Percentiles rank a stretch among this genome's conserved stretches.
phyloP scores from a whole-genome alignment of 2,797 vertebrate genomes.

The Clangula hyemalis region DNA sequence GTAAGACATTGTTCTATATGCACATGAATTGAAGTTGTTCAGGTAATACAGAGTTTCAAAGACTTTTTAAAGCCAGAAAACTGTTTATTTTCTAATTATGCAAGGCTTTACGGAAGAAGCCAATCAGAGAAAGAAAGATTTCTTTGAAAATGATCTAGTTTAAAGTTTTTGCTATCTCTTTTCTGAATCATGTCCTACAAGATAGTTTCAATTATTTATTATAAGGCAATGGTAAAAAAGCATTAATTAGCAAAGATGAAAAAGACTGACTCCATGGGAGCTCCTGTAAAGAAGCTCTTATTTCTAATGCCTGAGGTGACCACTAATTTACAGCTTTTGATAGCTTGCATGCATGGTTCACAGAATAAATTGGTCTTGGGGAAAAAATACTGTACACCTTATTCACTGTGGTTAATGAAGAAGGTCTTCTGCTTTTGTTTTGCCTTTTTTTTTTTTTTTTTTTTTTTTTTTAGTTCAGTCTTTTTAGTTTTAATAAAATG shows the following conservation, averaged over 20 bases:
- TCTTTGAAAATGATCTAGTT: conserved; percentile 62
- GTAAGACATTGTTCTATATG: not conserved
- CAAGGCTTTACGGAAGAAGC: conserved; percentile 5
- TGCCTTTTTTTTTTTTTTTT: not conserved
- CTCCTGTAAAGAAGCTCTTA: conserved; percentile 58
- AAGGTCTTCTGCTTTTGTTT: conserved; percentile 13
- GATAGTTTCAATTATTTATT: conserved; percentile 76
- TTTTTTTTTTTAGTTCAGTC: not conserved
- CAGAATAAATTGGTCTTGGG: conserved; percentile 47
- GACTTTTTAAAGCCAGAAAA: conserved; percentile 2
- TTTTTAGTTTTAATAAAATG: not conserved
- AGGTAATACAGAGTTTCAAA: conserved; percentile 12
- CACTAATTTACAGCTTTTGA: conserved; percentile 74
- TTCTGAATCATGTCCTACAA: conserved; percentile 67
- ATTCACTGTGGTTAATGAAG: conserved; percentile 31
- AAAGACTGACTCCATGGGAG: conserved; percentile 67
- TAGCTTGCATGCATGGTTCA: conserved; percentile 35
- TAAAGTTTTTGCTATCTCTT: conserved; percentile 56
- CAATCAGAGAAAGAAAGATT: conserved; percentile 32
- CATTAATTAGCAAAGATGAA: conserved; percentile 77
- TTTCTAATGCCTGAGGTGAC: conserved; percentile 67
- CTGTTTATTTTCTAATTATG: conserved; percentile 34
- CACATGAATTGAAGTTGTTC: not conserved
- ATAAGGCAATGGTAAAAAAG: conserved; percentile 69
- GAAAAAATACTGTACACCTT: conserved; percentile 43